A percentile compares a stretch with the other conserved stretches of the same genome.
Conservation (phyloP, 2,888 invertebrate genomes). For the Drosophila hamatofila region DNA sequence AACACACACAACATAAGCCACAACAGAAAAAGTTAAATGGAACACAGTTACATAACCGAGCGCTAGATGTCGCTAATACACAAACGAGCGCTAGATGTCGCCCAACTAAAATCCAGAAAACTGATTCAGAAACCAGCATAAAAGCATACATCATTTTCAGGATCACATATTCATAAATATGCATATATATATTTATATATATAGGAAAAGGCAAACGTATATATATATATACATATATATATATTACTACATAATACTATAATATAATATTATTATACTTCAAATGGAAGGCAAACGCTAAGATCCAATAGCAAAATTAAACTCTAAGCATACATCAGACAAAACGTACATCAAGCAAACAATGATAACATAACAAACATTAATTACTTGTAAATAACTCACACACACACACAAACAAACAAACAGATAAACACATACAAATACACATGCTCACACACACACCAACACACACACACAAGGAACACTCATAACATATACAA, state of each 20-base stretch:
- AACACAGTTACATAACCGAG: constrained; percentile 13
- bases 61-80: constrained; percentile 18
- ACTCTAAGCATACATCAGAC: constrained; percentile 45
- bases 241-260: constrained; percentile 29
- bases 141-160: constrained; percentile 59
- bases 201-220: constrained; percentile 10
- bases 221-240: constrained; percentile 13
- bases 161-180: constrained; percentile 44
- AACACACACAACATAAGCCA: constrained; percentile 43
- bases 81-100: constrained; percentile 3
- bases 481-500: constrained; percentile 32
- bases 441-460: constrained; percentile 5
- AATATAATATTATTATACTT: constrained; percentile 41
- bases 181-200: constrained; percentile 4
- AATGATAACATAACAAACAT: constrained; percentile 28
- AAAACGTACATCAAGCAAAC: constrained; percentile 32
- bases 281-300: constrained; percentile 39
- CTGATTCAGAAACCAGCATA: constrained; percentile 33
- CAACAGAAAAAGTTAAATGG: constrained; percentile 25
- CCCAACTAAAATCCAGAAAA: constrained; percentile 34
- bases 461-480: neutral
- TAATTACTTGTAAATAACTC: constrained; percentile 64
- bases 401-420: constrained; percentile 23
- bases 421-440: constrained; percentile 15
- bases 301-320: constrained; percentile 57